Base-by-base conservation (phyloP, 2,797 vertebrate genomes). In the Helostoma temminkii region DNA sequence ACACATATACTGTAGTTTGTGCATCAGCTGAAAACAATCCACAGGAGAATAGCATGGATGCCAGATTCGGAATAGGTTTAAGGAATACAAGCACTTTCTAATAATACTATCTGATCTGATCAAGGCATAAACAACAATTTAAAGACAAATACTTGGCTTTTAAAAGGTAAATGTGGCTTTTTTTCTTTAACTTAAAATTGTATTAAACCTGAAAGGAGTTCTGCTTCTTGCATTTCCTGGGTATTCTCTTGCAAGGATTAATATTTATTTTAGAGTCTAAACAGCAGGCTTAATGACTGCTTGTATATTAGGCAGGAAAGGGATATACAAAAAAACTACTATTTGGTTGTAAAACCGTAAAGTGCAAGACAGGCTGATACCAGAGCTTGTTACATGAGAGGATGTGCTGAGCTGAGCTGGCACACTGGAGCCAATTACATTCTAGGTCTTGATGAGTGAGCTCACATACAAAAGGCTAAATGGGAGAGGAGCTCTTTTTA, bases 271-370 rank as follows among this genome's bases (percentile, higher is more conserved):
- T 76, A 77, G 75, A 83, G 79, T 19, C 76, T 66, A 87, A 89
- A 87, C 79, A 80, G 85, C 68, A 53, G 49, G 26, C 66, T 81
- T 88, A 86, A 90, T 85, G 89, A 82, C 86, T 80, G 74, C 61
- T 65, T 79, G 83, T 83, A 50, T 70, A 79, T 86, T 80, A 89
- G 82, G 85, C 84, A 82, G 84, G 78, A 80, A 76, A 82, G 55
- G 78, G 80, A 82, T 79, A 79, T 65, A 78, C 47, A 74, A 66
- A 89, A n/a, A 88, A 89, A 85, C 80, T 87, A 90, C 88, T 87
- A 86, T 93, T 91, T 91, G 89, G 90, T 92, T 91, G 89, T 94
- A 90, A 93, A 91, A 91, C 80, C 84, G 82, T 86, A 88, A 93
- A 94, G 83, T 92, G 88, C 90, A 92, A 90, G 87, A 92, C 82